Conservation (phyloP, 2,797 vertebrate genomes). For the Sebastes steindachneri region DNA sequence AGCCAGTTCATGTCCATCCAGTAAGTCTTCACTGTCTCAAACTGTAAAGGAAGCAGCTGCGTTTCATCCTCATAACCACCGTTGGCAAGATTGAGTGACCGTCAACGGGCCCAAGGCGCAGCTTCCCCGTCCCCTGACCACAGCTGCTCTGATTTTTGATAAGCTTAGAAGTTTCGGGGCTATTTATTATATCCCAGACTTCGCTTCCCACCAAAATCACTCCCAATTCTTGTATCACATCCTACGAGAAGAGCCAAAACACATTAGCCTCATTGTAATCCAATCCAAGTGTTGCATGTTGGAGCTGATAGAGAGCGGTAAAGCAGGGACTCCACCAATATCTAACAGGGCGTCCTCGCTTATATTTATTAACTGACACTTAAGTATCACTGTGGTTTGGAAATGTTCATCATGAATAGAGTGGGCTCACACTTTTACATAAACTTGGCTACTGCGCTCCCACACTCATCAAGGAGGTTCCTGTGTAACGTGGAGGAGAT, state of each 20-base stretch:
- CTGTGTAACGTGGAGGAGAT: slow-evolving; percentile 4
- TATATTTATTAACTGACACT: slow-evolving; percentile 54
- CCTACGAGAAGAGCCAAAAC: slow-evolving; percentile 52
- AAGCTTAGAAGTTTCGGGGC: slow-evolving; percentile 50
- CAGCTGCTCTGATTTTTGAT: slow-evolving; percentile 67
- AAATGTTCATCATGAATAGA: slow-evolving; percentile 48
- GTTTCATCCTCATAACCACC: slow-evolving; percentile 63
- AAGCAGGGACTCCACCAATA: slow-evolving; percentile 23
- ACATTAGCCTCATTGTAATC: slow-evolving; percentile 50
- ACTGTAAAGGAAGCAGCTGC: slow-evolving; percentile 68
- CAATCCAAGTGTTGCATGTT: slow-evolving; percentile 47
- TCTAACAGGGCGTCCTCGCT: slow-evolving; percentile 32
- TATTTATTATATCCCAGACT: slow-evolving; percentile 56
- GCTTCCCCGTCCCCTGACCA: slow-evolving; percentile 35
- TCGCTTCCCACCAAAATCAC: slow-evolving; percentile 55
- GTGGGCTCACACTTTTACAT: slow-evolving; percentile 35
- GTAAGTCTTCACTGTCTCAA: slow-evolving; percentile 44
- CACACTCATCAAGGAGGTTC: slow-evolving; percentile 31
- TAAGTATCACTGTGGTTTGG: slow-evolving; percentile 37
- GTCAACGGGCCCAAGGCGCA: slow-evolving; percentile 24
- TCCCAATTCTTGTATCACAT: slow-evolving; percentile 31
- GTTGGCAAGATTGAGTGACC: slow-evolving; percentile 54
- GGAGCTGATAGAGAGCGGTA: slow-evolving; percentile 39
- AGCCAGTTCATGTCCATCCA: slow-evolving; percentile 59
- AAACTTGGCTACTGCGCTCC: slow-evolving; percentile 30